These are phyloP conservation scores for Colletes collaris DNA, from an alignment of 2,888 invertebrate species.

Conservation along the genomic window DNA sequence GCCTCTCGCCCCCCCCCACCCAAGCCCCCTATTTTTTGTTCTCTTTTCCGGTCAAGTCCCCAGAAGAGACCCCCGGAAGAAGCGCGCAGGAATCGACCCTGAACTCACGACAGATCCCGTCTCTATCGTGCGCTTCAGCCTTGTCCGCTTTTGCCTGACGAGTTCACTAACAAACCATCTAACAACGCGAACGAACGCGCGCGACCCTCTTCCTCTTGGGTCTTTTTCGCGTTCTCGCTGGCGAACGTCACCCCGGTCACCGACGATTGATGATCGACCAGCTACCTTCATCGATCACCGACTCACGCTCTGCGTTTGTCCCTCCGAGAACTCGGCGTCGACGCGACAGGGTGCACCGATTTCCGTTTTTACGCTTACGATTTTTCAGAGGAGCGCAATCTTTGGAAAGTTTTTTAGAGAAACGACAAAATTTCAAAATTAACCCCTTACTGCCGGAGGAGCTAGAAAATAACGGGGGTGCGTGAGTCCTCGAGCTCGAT, in stretches of 20 bases:
- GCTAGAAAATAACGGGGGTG: too few relatives aligned
- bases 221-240: conserved; percentile 11
- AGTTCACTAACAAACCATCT: conserved; percentile 39
- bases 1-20: neutral
- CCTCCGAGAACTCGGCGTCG: neutral
- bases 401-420: too few relatives aligned
- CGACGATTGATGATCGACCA: conserved; percentile 1
- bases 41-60: conserved; percentile 2
- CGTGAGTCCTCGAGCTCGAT: too few relatives aligned
- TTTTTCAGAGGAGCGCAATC: too few relatives aligned
- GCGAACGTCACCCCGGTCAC: conserved; percentile 11
- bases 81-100: neutral
- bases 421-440: too few relatives aligned
- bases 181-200: conserved; percentile 3
- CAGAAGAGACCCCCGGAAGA: neutral
- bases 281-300: conserved; percentile 1
- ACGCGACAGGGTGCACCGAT: too few relatives aligned
- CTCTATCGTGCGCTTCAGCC: conserved; percentile 22
- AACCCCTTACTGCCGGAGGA: too few relatives aligned
- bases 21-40: neutral
- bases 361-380: too few relatives aligned
- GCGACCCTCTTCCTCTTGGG: neutral
- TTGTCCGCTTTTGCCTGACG: conserved; percentile 46
- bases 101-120: neutral
- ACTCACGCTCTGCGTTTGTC: conserved; percentile 1